Evolutionary conservation across 2,797 vertebrate species (phyloP).

Genomic region (Darevskia nairensis): DNA sequence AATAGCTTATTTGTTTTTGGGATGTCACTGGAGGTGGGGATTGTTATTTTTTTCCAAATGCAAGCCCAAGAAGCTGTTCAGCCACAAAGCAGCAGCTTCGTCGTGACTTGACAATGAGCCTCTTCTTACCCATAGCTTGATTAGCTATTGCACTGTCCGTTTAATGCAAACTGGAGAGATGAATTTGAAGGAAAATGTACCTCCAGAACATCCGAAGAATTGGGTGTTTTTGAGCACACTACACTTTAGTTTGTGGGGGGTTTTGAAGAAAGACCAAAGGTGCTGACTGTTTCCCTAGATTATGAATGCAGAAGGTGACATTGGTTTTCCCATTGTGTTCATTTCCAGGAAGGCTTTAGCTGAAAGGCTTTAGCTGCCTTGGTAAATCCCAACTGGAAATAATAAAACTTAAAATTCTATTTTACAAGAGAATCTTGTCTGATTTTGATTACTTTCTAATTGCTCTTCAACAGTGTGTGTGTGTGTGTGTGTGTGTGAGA

Average conservation of each 20-base stretch:
- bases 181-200: neutral
- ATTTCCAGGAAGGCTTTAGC: accelerated
- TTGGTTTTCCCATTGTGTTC: neutral
- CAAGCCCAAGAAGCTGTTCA: neutral
- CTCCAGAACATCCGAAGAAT: neutral
- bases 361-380: neutral
- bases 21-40: neutral
- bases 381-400: neutral
- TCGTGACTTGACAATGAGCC: neutral
- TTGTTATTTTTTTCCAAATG: neutral
- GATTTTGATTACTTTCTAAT: neutral
- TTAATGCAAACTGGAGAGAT: neutral
- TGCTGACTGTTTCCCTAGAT: neutral
- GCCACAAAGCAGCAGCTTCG: neutral
- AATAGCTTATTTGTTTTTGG: no score
- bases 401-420: slow-evolving; percentile 61
- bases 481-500: neutral
- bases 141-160: slow-evolving; percentile 1
- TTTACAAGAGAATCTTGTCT: slow-evolving; percentile 44
- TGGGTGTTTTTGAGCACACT: neutral
- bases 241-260: neutral
- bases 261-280: neutral
- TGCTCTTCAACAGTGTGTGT: neutral
- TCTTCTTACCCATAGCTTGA: slow-evolving; percentile 1
- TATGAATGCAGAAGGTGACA: neutral